Conservation (phyloP, 2,113 vertebrate genomes). For the Cyanoderma ruficeps region DNA sequence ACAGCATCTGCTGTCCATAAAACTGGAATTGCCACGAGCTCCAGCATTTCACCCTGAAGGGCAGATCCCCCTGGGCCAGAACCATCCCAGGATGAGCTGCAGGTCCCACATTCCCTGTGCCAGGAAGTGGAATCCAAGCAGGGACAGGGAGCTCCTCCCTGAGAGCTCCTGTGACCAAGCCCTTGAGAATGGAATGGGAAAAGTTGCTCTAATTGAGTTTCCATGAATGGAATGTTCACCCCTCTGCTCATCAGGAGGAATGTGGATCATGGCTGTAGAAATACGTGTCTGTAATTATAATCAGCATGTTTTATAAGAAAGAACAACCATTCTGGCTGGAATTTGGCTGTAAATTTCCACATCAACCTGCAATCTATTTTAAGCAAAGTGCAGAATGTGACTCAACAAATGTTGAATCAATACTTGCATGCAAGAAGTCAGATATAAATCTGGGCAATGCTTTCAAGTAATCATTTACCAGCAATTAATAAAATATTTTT, state of each 20-base stretch:
- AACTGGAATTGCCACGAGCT: neutral
- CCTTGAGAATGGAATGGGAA: neutral
- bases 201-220: neutral
- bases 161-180: neutral
- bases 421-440: neutral
- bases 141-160: neutral
- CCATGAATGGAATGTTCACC: conserved; percentile 20
- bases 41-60: neutral
- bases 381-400: neutral
- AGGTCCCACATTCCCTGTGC: neutral
- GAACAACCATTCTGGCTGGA: neutral
- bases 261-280: neutral
- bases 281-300: neutral
- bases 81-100: neutral
- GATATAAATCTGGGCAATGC: neutral
- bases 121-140: neutral
- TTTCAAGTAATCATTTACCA: neutral
- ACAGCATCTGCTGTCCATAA: neutral
- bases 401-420: neutral
- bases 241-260: neutral
- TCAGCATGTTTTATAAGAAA: neutral
- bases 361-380: neutral
- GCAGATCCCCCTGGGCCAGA: neutral
- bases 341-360: neutral
- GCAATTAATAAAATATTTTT: neutral